Conservation (phyloP, 2,888 invertebrate genomes). For the Athalia cordata region DNA sequence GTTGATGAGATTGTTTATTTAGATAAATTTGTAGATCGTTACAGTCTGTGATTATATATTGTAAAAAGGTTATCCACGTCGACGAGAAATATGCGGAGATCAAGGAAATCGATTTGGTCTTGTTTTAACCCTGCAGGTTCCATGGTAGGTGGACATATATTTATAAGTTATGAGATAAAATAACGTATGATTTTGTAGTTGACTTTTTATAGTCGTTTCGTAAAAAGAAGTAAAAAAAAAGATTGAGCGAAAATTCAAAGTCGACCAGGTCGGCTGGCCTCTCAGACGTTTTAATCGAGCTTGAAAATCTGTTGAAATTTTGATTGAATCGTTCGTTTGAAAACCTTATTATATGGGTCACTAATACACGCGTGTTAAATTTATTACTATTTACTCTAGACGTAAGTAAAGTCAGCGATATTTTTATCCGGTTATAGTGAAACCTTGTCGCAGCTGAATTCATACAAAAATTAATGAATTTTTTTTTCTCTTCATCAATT, state of each 20-base stretch:
- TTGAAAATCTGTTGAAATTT: neutral
- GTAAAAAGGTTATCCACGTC: conserved; percentile 4
- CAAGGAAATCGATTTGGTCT: conserved; percentile 31
- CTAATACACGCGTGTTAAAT: neutral
- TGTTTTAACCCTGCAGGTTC: conserved; percentile 30
- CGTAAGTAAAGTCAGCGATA: neutral
- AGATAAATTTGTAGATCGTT: neutral
- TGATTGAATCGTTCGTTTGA: neutral
- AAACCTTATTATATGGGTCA: neutral
- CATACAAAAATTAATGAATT: neutral
- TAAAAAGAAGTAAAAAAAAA: no score
- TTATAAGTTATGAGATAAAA: no score
- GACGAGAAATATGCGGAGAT: conserved; percentile 8
- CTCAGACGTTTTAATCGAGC: neutral
- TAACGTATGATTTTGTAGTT: neutral
- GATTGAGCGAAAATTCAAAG: no score
- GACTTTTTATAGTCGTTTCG: neutral
- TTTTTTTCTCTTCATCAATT: neutral
- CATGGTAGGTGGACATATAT: conserved; percentile 16
- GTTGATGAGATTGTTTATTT: neutral
- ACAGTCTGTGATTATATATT: neutral
- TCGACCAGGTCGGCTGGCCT: neutral
- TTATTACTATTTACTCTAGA: neutral
- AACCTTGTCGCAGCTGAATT: conserved; percentile 1
- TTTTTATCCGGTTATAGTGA: neutral